Conservation (phyloP, 2,888 invertebrate genomes). For the Lochmaea capreae region DNA sequence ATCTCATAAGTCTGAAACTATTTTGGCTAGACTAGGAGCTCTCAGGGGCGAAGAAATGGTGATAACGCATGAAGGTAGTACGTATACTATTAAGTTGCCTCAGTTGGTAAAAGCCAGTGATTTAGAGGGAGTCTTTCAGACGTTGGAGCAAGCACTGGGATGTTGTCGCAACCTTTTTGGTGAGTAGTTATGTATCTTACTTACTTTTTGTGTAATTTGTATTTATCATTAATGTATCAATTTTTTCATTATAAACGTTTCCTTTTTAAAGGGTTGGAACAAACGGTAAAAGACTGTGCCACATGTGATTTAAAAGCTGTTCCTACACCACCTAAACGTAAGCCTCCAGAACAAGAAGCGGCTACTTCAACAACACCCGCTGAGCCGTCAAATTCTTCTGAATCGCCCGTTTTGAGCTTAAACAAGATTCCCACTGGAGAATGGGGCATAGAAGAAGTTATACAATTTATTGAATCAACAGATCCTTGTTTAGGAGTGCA, state of each 20-base stretch:
- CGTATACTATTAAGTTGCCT: constrained; percentile 71
- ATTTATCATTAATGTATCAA: not conserved
- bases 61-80: constrained; percentile 64
- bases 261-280: constrained; percentile 55
- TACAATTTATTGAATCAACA: constrained; percentile 87
- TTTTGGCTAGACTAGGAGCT: constrained; percentile 55
- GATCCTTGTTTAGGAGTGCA: constrained; percentile 88
- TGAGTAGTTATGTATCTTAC: constrained; percentile 49
- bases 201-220: not conserved
- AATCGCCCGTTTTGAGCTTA: constrained; percentile 57
- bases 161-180: constrained; percentile 72
- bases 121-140: constrained; percentile 69
- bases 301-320: constrained; percentile 57
- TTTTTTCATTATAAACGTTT: not conserved
- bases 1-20: constrained; percentile 61
- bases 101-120: constrained; percentile 61
- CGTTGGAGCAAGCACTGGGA: constrained; percentile 68
- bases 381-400: constrained; percentile 62
- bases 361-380: constrained; percentile 76
- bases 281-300: constrained; percentile 55
- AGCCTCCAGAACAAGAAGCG: constrained; percentile 71
- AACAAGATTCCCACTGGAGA: constrained; percentile 76
- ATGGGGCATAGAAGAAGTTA: constrained; percentile 96
- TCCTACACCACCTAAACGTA: constrained; percentile 63
- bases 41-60: constrained; percentile 62